phyloP scores from a whole-genome alignment of 1,140 invertebrate species.

The Sycophila sp. region DNA sequence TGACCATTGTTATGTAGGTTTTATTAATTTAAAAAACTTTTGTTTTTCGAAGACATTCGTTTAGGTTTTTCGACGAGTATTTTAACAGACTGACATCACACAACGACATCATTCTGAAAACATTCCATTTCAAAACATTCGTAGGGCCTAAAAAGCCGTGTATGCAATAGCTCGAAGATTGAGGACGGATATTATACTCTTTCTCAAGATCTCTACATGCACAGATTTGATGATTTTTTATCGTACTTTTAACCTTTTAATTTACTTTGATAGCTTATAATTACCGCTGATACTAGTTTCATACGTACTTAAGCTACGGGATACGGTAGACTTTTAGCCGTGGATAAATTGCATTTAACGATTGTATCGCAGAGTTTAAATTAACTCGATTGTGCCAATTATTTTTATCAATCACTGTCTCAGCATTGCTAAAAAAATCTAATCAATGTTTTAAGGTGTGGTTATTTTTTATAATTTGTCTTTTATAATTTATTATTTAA shows the following conservation, averaged over 20 bases:
- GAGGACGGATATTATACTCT: conserved; percentile 7
- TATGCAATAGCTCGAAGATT: not conserved
- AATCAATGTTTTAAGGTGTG: conserved; percentile 32
- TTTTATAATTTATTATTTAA: not conserved
- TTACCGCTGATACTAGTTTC: conserved; percentile 10
- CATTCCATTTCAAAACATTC: conserved; percentile 36
- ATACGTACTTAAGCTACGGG: conserved; percentile 33
- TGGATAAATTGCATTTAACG: conserved; percentile 1
- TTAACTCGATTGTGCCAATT: conserved; percentile 35
- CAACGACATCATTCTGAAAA: conserved; percentile 30
- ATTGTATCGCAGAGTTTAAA: not conserved
- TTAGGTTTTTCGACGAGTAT: conserved; percentile 11
- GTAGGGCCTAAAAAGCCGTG: not conserved
- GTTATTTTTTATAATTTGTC: no score
- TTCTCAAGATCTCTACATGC: conserved; percentile 12
- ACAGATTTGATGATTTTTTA: conserved; percentile 13
- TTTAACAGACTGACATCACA: conserved; percentile 35
- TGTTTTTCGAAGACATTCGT: not conserved
- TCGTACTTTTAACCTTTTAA: no score
- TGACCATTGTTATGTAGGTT: not conserved
- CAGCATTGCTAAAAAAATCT: not conserved
- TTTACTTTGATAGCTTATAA: no score
- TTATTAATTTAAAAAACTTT: conserved; percentile 20
- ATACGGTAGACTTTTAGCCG: conserved; percentile 4
- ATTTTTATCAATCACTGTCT: conserved; percentile 20